Base-by-base conservation (phyloP, 2,888 invertebrate species). In the Drosophila buzzatii region DNA sequence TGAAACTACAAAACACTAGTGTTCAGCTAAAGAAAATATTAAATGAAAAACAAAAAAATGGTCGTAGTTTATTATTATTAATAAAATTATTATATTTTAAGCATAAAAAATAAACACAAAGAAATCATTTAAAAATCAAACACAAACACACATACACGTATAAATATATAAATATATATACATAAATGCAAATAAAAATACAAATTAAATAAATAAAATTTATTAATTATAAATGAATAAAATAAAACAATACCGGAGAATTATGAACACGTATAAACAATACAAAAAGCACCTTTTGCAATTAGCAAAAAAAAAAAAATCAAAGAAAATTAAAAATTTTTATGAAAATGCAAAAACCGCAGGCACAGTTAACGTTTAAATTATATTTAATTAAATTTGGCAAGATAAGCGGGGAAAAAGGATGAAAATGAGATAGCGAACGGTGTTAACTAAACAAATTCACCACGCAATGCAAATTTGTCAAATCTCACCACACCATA, bases 21-120 rank as follows among this genome's bases (percentile, higher is more conserved):
- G 78, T 78, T 77, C 77, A 78, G 56, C 69, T 57, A 57, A 57
- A 20, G 33, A 57, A 57, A 55, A 55, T 55, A 44, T 57, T 23
- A 27, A 59, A 63, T 41, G 47, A 66, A 69, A 75, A 52, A 66
- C 64, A 76, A 49, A 49, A 76, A 49, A n/a, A 49, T 76, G 79
- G 81, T 81, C 81, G 81, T 79, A 81, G 79, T 81, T 81, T 81
- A 81, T 81, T 81, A 81, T 80, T 79, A 79, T 76, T 66, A 76
- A 64, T 69, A 79, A 76, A 77, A 77, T 80, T 77, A 79, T 64
- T 80, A 80, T 51, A 70, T 51, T 78, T 76, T 81, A 81, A 81
- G 80, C 76, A 64, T 73, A 59, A 69, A 69, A 68, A 66, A 66
- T 20, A 70, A 68, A 61, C 51, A 70, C 70, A 67, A 61, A 52